phyloP scores from a whole-genome alignment of 2,797 vertebrate genomes.

The Lepilemur septentrionalis region DNA sequence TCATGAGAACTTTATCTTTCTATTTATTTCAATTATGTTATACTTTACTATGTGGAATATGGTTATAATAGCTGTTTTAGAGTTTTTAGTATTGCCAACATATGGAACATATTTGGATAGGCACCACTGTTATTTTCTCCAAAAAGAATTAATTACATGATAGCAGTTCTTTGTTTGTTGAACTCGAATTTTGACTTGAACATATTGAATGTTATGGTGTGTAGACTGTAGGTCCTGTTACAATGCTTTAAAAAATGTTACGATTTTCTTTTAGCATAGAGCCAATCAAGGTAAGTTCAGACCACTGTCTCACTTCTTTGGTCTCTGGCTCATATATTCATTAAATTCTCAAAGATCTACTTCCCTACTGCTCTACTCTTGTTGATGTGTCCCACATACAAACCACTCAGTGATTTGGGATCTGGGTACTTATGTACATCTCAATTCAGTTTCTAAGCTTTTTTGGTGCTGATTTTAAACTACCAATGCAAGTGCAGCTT shows the following conservation, averaged over 20 bases:
- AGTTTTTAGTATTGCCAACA: background rate
- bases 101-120: background rate
- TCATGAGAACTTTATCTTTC: background rate
- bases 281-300: background rate
- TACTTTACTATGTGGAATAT: background rate
- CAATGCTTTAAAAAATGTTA: background rate
- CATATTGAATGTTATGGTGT: background rate
- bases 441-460: background rate
- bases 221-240: background rate
- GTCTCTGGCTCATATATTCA: background rate
- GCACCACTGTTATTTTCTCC: background rate
- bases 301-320: background rate
- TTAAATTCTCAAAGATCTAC: background rate
- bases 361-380: background rate
- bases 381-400: background rate
- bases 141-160: background rate
- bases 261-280: background rate
- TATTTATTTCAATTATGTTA: background rate
- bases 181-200: background rate
- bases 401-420: background rate
- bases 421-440: background rate
- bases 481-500: background rate
- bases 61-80: background rate
- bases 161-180: background rate
- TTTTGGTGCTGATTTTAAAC: background rate